A percentile compares a stretch with the other conserved stretches of the same genome.
Conservation (phyloP, 2,888 invertebrate genomes). For the Eupithecia centaureata region DNA sequence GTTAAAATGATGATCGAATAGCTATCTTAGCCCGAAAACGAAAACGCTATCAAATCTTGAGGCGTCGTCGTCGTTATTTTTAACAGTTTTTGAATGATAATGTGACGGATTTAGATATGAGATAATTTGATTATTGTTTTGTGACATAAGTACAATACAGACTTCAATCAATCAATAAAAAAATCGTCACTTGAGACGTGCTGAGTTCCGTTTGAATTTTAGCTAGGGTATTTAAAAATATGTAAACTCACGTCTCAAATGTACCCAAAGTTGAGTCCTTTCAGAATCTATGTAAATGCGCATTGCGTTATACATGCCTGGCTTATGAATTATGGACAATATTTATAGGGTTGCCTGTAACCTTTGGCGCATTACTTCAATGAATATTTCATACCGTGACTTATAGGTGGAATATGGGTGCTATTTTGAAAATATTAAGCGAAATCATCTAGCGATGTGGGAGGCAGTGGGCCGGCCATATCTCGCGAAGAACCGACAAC, state of each 20-base stretch:
- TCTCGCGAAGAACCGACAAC: too few relatives aligned
- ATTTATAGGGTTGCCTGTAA: slow-evolving; percentile 46
- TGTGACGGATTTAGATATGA: too few relatives aligned
- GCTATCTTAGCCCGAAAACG: neutral
- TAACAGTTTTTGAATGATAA: neutral
- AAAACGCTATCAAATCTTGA: too few relatives aligned
- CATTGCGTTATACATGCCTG: slow-evolving; percentile 67
- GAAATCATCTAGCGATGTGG: too few relatives aligned
- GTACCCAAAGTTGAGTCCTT: slow-evolving; percentile 57
- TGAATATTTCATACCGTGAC: slow-evolving; percentile 31
- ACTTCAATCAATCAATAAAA: too few relatives aligned
- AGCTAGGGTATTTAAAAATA: too few relatives aligned
- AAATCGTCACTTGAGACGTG: too few relatives aligned
- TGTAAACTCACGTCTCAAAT: slow-evolving; percentile 61
- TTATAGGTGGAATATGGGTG: neutral
- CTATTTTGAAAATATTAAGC: too few relatives aligned
- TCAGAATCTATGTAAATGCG: slow-evolving; percentile 73
- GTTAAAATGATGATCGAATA: neutral
- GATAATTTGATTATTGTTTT: too few relatives aligned
- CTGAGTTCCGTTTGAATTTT: too few relatives aligned
- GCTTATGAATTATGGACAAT: slow-evolving; percentile 72
- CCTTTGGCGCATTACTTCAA: slow-evolving; percentile 28
- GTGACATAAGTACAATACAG: too few relatives aligned
- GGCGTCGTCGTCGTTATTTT: neutral
- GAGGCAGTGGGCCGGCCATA: too few relatives aligned